Conservation (phyloP, 2,888 invertebrate genomes). For the Drosophila ezoana region DNA sequence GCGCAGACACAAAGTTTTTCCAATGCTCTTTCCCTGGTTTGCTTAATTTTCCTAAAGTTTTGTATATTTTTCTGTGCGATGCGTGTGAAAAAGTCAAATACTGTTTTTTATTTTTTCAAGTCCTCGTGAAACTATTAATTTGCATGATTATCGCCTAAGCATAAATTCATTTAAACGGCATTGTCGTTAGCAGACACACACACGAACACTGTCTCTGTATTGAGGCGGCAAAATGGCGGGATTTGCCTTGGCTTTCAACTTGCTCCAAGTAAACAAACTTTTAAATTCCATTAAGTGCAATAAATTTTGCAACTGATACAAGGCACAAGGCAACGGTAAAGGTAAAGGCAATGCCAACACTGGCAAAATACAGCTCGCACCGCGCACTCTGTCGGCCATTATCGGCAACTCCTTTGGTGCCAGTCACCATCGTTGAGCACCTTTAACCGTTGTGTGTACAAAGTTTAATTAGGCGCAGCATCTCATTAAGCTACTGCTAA, state of each 20-base stretch:
- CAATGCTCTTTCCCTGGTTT: constrained; percentile 20
- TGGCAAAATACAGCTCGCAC: constrained; percentile 23
- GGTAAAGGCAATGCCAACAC: constrained; percentile 20
- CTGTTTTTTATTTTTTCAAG: constrained; percentile 34
- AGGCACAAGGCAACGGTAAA: constrained; percentile 31
- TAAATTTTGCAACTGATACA: constrained; percentile 83
- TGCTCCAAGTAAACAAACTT: constrained; percentile 79
- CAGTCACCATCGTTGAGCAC: constrained; percentile 21
- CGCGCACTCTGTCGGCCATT: constrained; percentile 50
- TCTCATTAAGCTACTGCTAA: constrained; percentile 44
- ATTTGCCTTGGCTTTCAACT: constrained; percentile 28
- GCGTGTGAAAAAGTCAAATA: constrained; percentile 38
- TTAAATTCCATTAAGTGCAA: constrained; percentile 83
- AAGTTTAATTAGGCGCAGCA: constrained; percentile 58
- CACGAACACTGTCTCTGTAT: not conserved
- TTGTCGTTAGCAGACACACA: constrained; percentile 52
- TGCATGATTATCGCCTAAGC: constrained; percentile 81
- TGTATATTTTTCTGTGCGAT: constrained; percentile 31
- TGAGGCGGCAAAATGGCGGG: constrained; percentile 1
- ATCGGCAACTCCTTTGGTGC: constrained; percentile 30
- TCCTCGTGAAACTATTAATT: constrained; percentile 75
- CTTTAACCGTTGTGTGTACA: constrained; percentile 38
- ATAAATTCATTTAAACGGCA: constrained; percentile 74
- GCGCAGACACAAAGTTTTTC: constrained; percentile 49
- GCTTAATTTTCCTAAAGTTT: constrained; percentile 39